Evolutionary conservation across 2,113 vertebrate species (phyloP), one percentile per base, ranked within the genome.

Genomic region (Sorex fumeus): DNA sequence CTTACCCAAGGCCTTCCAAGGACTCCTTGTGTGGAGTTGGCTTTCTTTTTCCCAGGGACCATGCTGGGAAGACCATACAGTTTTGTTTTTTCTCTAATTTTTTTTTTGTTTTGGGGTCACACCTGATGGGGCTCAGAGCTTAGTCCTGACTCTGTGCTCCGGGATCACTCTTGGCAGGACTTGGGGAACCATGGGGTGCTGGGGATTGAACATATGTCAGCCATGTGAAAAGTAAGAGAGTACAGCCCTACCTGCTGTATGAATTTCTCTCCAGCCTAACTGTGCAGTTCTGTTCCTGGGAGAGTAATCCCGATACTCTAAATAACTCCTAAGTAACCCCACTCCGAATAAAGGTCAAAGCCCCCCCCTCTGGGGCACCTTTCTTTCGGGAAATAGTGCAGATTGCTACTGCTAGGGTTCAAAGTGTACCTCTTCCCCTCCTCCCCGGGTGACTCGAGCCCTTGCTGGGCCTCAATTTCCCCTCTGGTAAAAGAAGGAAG

Each of bases 401-500:
- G 25, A 32, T 19, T 43, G 47, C 60, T n/a, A 13, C n/a, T n/a
- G 40, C 23, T n/a, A 53, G 28, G 32, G 90, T 70, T 93, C 71
- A 25, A 25, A 75, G 88, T 66, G 72, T 76, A 34, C 67, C 28
- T 75, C 53, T 43, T 36, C 28, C 47, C 62, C 74, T 82, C 60
- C 66, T 62, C 40, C n/a, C n/a, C 62, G 50, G 8, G 53, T 72
- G 62, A 67, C 45, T 8, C 32, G 60, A 67, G 53, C 36, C 66
- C 64, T 45, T 47, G 43, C 62, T 13, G 30, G 64, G 84, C 91
- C 74, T 88, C 50, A 36, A 45, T 83, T 82, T 87, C n/a, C 72
- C 84, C 74, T n/a, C 4, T 79, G 88, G 34, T 66, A 74, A 91
- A 78, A 53, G 64, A 57, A 74, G 64, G 34, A 64, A 77, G 47